Evolutionary conservation across 1,140 invertebrate genomes (phyloP), one percentile per base, ranked within the genome.

Genomic region (Lucilia cuprina): DNA sequence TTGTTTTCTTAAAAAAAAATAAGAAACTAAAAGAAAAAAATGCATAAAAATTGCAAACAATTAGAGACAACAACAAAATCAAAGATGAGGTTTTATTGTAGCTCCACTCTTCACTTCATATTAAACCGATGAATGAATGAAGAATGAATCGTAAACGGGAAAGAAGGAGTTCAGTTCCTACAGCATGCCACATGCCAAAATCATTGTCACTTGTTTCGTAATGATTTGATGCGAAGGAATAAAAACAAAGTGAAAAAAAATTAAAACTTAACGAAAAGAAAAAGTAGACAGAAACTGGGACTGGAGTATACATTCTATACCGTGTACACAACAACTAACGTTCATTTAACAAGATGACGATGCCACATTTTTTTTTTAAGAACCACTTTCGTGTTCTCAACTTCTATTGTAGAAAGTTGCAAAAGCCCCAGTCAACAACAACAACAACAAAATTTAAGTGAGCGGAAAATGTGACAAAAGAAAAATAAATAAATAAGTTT

Each of bases 41-140:
- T 80, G 77, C 41, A 80, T 49, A 41, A 47, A 80, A 80, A 80
- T 80, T 80, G 77, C 77, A 80, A 80, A 80, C 77, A 80, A 80
- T 80, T 80, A 80, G 77, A 47, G 77, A 80, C n/a, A 80, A 49
- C 41, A 50, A 70, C 5, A 70, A 70, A 60, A 60, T 60, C 50
- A 55, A 70, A 70, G 65, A 21, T 70, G 65, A n/a, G 50, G 50
- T 55, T 55, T 30, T n/a, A n/a, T 70, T 70, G n/a, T 21, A 25
- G 7, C 19, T 70, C 7, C 10, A 5, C 41, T 21, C 65, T 25
- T 70, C 65, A 21, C 5, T 21, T 70, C 21, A n/a, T 5, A 70
- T 70, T 60, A 17, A 60, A 60, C 14, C 13, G 7, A 60, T 2
- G n/a, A 60, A 60, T 17, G 5, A 60, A n/a, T n/a, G 14, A 60